phyloP scores from a whole-genome alignment of 2,797 vertebrate species.

The Esox lucius region DNA sequence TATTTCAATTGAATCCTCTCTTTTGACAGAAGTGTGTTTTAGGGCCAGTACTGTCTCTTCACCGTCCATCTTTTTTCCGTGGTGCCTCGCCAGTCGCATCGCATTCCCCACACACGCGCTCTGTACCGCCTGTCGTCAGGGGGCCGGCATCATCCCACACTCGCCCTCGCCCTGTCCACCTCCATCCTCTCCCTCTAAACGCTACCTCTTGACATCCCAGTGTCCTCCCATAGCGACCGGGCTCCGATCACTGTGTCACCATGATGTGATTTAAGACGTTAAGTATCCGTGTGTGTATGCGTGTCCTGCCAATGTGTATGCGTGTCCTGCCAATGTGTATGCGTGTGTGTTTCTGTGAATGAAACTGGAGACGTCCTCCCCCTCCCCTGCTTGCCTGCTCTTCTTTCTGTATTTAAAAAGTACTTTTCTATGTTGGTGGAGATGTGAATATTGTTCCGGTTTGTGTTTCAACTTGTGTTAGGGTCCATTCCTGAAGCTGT shows the following conservation, averaged over 20 bases:
- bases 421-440: not conserved
- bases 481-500: not conserved
- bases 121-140: not conserved
- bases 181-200: not conserved
- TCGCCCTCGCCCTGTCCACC: not conserved
- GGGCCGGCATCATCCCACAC: not conserved
- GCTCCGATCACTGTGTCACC: not conserved
- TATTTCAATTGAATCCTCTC: slow-evolving; percentile 17
- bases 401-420: not conserved
- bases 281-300: not conserved
- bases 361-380: not conserved
- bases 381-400: not conserved
- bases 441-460: slow-evolving; percentile 19
- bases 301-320: slow-evolving; percentile 1
- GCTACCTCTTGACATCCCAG: not conserved
- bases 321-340: slow-evolving; percentile 17
- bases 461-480: slow-evolving; percentile 38
- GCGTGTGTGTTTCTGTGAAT: slow-evolving; percentile 21
- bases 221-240: not conserved
- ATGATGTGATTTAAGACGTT: not conserved
- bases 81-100: slow-evolving; percentile 33
- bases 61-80: slow-evolving; percentile 15
- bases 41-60: not conserved
- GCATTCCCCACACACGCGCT: slow-evolving; percentile 12
- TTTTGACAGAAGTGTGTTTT: not conserved